Conservation (phyloP, 2,797 vertebrate species). For the Xiphorhynchus erythropygius region DNA sequence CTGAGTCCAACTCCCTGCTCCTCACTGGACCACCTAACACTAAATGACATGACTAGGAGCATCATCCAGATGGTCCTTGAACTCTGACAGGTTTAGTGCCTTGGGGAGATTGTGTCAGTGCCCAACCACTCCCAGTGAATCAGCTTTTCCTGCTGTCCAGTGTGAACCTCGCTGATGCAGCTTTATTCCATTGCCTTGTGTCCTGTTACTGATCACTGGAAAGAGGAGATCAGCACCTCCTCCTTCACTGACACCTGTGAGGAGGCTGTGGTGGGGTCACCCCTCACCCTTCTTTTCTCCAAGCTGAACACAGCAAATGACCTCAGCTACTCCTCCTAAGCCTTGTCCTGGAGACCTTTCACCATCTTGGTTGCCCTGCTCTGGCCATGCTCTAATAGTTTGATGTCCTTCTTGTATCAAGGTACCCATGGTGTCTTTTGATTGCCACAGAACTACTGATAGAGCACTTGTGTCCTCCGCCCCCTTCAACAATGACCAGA, state of each 20-base stretch:
- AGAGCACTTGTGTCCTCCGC: neutral
- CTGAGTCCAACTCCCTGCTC: neutral
- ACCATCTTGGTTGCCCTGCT: neutral
- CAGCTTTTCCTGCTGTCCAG: neutral
- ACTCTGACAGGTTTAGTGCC: neutral
- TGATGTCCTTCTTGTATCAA: accelerated
- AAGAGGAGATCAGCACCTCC: neutral
- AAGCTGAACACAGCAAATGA: neutral
- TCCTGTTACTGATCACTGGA: neutral
- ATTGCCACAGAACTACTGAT: neutral
- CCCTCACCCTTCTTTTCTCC: neutral
- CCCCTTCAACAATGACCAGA: neutral
- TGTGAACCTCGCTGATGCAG: neutral
- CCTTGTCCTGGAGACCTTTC: neutral
- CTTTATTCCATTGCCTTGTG: neutral
- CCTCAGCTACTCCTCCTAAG: neutral
- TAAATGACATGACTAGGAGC: neutral
- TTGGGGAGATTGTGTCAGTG: neutral
- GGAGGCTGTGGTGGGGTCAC: neutral
- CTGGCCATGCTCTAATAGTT: neutral
- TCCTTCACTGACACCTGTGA: accelerated
- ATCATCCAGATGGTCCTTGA: neutral
- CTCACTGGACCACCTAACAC: neutral
- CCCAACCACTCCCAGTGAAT: neutral
- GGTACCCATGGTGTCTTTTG: neutral